Evolutionary conservation across 2,113 vertebrate species (phyloP).

Genomic region (Corapipo altera): DNA sequence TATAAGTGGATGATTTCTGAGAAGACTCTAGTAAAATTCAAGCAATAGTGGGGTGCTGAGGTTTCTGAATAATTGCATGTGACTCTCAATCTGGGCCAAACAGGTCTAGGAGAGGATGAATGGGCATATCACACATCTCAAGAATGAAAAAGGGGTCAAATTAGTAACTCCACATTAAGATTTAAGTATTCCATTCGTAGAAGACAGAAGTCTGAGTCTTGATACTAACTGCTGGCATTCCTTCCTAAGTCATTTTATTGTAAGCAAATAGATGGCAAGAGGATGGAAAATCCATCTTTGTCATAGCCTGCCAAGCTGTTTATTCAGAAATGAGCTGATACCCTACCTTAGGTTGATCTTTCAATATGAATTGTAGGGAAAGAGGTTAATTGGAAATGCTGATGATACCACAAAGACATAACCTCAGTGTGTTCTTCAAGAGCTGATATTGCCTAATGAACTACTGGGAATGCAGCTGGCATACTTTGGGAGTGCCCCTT

Average conservation of each 20-base stretch:
- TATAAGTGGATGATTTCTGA: background rate
- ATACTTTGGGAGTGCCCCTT: background rate
- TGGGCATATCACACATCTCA: background rate
- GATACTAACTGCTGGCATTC: background rate
- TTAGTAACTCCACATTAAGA: background rate
- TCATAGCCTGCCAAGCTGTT: background rate
- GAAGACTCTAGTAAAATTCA: background rate
- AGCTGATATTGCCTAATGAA: background rate
- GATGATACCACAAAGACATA: background rate
- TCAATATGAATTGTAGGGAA: background rate
- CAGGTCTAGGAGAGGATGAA: background rate
- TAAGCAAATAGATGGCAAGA: background rate
- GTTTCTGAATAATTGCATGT: background rate
- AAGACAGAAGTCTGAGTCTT: background rate
- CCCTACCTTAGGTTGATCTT: background rate
- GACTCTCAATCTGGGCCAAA: accelerated
- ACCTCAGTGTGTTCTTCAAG: background rate
- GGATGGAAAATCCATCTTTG: background rate
- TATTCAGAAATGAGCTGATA: background rate
- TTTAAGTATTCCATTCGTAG: background rate
- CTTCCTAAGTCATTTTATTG: background rate
- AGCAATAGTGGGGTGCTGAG: accelerated
- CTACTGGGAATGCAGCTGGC: background rate
- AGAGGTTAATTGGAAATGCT: background rate
- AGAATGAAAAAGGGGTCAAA: background rate